These are phyloP conservation scores for Drosophila ercepeae DNA, from an alignment of 1,140 invertebrate genomes.

Conservation along the genomic window DNA sequence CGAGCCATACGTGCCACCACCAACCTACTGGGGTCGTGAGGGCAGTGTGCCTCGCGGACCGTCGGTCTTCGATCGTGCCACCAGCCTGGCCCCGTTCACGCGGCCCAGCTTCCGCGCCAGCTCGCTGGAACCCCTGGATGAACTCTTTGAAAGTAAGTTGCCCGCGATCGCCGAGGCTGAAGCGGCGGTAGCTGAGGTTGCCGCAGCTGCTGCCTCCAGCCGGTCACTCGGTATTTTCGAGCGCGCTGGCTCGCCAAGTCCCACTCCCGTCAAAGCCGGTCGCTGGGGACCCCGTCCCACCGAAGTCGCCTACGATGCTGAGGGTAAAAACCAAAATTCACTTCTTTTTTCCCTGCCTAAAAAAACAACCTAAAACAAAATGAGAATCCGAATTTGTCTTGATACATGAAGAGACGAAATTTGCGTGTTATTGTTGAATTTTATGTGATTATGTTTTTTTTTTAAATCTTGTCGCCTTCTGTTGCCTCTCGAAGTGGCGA, in stretches of 20 bases:
- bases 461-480: conserved; percentile 49
- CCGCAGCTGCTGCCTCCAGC: conserved; percentile 23
- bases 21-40: conserved; percentile 70
- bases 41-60: conserved; percentile 74
- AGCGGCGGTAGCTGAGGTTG: conserved; percentile 32
- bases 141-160: conserved; percentile 85
- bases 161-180: conserved; percentile 70
- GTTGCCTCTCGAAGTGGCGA: conserved; percentile 33
- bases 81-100: conserved; percentile 79
- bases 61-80: conserved; percentile 79
- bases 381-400: conserved; percentile 39
- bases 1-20: conserved; percentile 78
- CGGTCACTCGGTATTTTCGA: conserved; percentile 83
- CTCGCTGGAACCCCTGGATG: conserved; percentile 84
- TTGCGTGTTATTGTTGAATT: conserved; percentile 64
- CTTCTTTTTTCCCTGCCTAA: conserved; percentile 23
- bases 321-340: conserved; percentile 85
- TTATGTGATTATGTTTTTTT: conserved; percentile 33
- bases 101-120: conserved; percentile 82
- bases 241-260: conserved; percentile 85
- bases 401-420: conserved; percentile 65
- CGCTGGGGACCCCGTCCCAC: conserved; percentile 87
- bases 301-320: conserved; percentile 88
- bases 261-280: conserved; percentile 88
- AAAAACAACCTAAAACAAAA: conserved; percentile 8